Percentiles rank a stretch among this genome's conserved stretches.
These are phyloP conservation scores for Agelastica alni DNA, from an alignment of 2,888 invertebrate genomes.

Conservation along the genomic window DNA sequence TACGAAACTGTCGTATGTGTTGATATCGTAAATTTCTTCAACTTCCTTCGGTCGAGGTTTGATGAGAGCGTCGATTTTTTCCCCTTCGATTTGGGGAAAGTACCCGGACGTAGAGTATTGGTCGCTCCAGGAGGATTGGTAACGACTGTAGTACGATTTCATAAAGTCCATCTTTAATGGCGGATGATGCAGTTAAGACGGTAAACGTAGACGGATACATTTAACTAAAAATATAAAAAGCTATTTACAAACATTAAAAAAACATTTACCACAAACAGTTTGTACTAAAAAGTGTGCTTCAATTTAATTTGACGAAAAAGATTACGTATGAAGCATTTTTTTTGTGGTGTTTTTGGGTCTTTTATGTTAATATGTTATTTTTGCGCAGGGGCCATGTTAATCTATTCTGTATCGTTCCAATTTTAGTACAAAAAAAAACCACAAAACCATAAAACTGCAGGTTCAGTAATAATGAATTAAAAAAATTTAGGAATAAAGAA, in stretches of 20 bases:
- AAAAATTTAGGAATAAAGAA: too few species aligned
- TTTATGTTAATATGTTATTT: too few species aligned
- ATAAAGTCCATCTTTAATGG: conserved; percentile 47
- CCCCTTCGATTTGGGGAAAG: conserved; percentile 27
- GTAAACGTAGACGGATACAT: neutral
- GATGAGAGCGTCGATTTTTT: conserved; percentile 29
- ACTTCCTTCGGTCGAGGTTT: conserved; percentile 3
- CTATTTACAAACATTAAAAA: neutral
- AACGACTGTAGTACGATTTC: conserved; percentile 44
- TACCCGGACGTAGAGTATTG: conserved; percentile 23
- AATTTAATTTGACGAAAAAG: too few species aligned
- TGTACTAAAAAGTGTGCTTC: too few species aligned
- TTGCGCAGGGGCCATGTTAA: too few species aligned
- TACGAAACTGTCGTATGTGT: conserved; percentile 50
- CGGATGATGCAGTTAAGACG: neutral
- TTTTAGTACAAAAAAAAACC: too few species aligned
- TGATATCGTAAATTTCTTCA: conserved; percentile 45
- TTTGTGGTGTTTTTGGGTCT: too few species aligned
- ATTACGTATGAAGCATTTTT: too few species aligned
- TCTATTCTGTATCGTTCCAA: too few species aligned
- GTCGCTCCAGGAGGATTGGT: conserved; percentile 27
- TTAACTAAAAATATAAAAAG: neutral
- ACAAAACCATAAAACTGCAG: too few species aligned
- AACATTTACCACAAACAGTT: too few species aligned
- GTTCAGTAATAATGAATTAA: too few species aligned